phyloP scores from a whole-genome alignment of 1,140 invertebrate genomes.

The Chymomyza costata region DNA sequence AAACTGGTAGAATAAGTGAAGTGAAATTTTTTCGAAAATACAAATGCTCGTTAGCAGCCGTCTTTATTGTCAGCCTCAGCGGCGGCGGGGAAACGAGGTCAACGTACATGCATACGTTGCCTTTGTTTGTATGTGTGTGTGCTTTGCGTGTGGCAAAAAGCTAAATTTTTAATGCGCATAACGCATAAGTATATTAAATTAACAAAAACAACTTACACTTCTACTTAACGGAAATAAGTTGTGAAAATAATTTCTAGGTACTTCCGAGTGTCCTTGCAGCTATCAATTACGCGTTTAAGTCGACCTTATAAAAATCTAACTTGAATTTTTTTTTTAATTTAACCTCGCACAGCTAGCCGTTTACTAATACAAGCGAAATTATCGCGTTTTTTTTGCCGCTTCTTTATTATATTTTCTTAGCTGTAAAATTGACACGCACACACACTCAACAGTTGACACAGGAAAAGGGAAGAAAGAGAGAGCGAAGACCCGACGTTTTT shows the following conservation, averaged over 20 bases:
- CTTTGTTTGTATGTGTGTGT: neutral
- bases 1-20: constrained; percentile 40
- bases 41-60: constrained; percentile 20
- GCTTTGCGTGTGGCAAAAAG: neutral
- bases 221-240: constrained; percentile 48
- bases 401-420: constrained; percentile 31
- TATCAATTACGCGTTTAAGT: no score
- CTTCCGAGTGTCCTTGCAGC: constrained; percentile 43
- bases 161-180: constrained; percentile 3
- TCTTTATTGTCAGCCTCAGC: constrained; percentile 33
- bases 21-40: constrained; percentile 47
- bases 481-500: constrained; percentile 23
- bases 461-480: constrained; percentile 12
- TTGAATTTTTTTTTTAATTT: constrained; percentile 52
- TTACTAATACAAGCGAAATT: constrained; percentile 7
- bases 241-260: constrained; percentile 17
- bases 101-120: constrained; percentile 34
- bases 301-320: constrained; percentile 27
- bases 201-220: constrained; percentile 54
- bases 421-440: constrained; percentile 60
- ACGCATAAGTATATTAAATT: no score
- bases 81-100: constrained; percentile 49
- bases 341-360: constrained; percentile 30
- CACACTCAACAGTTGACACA: constrained; percentile 33
- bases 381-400: constrained; percentile 4